Conservation (phyloP, 2,797 vertebrate genomes). For the Chelon auratus region DNA sequence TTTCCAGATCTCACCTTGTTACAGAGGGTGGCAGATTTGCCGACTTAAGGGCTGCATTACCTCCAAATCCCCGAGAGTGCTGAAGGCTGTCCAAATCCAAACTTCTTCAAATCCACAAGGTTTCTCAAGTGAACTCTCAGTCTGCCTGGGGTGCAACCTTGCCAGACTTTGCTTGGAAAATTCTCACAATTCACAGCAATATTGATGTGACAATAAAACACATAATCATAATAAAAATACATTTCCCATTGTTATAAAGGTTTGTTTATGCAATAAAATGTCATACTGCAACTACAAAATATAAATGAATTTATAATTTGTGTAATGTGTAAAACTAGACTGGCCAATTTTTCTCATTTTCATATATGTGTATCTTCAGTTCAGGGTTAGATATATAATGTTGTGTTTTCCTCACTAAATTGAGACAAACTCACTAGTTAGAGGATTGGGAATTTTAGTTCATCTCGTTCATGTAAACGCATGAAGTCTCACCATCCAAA, state of each 20-base stretch:
- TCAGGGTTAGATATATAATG: background rate
- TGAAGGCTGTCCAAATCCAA: conserved; percentile 17
- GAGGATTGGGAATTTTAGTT: background rate
- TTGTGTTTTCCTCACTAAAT: background rate
- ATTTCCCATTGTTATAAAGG: background rate
- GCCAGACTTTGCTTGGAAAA: background rate
- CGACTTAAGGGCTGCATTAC: background rate
- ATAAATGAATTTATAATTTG: too few species aligned
- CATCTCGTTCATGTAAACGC: background rate
- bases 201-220: too few species aligned
- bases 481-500: background rate
- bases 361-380: background rate
- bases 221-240: background rate
- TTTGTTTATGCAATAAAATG: background rate
- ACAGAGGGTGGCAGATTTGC: conserved; percentile 1
- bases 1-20: conserved; percentile 24
- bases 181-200: background rate
- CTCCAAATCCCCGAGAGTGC: conserved; percentile 7
- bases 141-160: background rate
- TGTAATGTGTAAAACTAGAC: background rate
- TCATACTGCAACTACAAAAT: background rate
- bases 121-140: background rate
- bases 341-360: background rate
- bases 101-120: background rate
- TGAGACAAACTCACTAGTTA: background rate